Conservation (phyloP, 2,113 vertebrate species). For the Myxocyprinus asiaticus region DNA sequence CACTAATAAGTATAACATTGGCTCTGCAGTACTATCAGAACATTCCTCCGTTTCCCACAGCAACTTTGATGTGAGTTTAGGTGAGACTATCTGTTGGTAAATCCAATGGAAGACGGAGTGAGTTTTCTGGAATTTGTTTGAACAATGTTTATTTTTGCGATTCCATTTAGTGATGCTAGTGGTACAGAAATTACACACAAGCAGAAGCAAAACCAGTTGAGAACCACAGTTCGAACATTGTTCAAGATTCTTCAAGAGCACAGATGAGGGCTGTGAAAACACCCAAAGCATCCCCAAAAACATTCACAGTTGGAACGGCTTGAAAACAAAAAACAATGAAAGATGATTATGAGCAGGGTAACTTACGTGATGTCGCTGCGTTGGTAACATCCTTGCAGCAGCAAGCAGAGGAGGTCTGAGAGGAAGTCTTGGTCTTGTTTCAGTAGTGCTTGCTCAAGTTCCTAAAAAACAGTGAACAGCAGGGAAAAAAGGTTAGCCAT, state of each 20-base stretch:
- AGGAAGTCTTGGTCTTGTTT: conserved; percentile 91
- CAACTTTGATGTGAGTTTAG: no score
- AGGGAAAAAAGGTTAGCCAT: conserved; percentile 39
- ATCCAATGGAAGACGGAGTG: no score
- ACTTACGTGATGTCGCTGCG: conserved; percentile 97
- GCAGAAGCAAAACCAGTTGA: no score
- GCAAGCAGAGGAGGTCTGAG: conserved; percentile 88
- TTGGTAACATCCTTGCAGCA: conserved; percentile 97
- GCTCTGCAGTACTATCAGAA: no score
- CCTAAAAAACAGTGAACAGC: conserved; percentile 71
- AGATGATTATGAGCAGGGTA: not conserved
- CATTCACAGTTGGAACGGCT: not conserved
- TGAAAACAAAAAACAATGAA: not conserved
- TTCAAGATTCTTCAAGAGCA: not conserved
- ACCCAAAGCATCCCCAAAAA: not conserved
- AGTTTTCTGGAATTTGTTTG: no score
- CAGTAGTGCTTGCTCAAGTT: conserved; percentile 92
- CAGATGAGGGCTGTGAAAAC: conserved; percentile 1
- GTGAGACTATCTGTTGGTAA: no score
- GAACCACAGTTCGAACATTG: no score
- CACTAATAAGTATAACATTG: no score
- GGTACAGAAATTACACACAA: no score
- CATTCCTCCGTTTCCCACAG: no score
- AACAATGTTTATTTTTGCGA: no score
- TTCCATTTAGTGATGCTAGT: no score